Evolutionary conservation across 2,888 invertebrate species (phyloP).

Genomic region (Epicampocera succincta): DNA sequence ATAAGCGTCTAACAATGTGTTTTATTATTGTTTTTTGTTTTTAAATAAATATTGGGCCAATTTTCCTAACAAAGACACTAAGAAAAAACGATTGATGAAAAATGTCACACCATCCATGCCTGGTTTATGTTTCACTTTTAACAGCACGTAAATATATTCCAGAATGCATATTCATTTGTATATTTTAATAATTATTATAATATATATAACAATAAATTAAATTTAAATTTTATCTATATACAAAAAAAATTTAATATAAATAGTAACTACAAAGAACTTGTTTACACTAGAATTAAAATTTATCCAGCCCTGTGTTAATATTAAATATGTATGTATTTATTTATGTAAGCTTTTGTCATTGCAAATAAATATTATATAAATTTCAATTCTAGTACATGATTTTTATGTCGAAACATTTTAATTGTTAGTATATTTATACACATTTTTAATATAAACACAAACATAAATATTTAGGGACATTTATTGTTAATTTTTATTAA

Average conservation of each 20-base stretch:
- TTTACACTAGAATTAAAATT: conserved; percentile 75
- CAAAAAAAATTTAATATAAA: background rate
- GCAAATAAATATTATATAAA: conserved; percentile 22
- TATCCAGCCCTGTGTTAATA: conserved; percentile 75
- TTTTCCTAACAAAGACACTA: conserved; percentile 29
- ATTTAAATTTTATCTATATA: conserved; percentile 41
- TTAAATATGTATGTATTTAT: too few relatives aligned
- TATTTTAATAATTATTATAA: conserved; percentile 14
- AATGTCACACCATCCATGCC: background rate
- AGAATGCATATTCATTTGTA: background rate
- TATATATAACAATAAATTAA: conserved; percentile 43
- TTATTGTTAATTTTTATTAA: background rate
- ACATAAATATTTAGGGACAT: conserved; percentile 3
- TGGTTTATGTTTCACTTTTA: background rate
- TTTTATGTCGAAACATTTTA: conserved; percentile 20
- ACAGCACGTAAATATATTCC: background rate
- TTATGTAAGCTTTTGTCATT: conserved; percentile 67
- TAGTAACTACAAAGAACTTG: conserved; percentile 8
- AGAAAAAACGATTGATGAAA: conserved; percentile 10
- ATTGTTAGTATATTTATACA: background rate
- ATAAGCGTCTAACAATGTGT: conserved; percentile 44
- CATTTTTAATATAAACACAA: background rate
- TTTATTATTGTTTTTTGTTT: background rate
- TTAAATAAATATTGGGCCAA: conserved; percentile 30
- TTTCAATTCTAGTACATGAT: conserved; percentile 61